Percentiles rank a stretch among this genome's conserved stretches.
phyloP scores from a whole-genome alignment of 2,888 invertebrate species.

The Torymus aiolomorphi region DNA sequence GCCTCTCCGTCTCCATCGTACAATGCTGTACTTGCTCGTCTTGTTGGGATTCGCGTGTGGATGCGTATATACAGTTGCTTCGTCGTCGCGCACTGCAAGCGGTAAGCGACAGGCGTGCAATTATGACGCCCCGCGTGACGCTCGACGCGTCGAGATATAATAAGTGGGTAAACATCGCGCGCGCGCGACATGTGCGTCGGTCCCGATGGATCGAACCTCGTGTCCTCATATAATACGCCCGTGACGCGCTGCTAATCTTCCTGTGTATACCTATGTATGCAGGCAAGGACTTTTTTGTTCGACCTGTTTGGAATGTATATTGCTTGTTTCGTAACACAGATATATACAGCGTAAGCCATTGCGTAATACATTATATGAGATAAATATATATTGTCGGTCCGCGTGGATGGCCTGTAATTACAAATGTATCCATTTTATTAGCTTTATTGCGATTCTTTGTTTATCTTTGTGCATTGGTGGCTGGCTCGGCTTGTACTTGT shows the following conservation, averaged over 20 bases:
- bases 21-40: neutral
- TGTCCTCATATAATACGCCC: too few relatives aligned
- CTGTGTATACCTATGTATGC: neutral
- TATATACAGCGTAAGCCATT: neutral
- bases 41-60: neutral
- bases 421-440: too few relatives aligned
- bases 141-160: constrained; percentile 7
- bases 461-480: too few relatives aligned
- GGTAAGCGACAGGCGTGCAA: constrained; percentile 45
- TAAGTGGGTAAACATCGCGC: constrained; percentile 9
- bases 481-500: too few relatives aligned
- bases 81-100: neutral
- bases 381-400: too few relatives aligned
- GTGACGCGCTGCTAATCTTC: neutral
- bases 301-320: too few relatives aligned
- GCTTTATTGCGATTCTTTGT: too few relatives aligned
- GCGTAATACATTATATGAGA: neutral
- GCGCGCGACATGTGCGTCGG: neutral
- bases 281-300: too few relatives aligned
- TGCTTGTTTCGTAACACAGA: too few relatives aligned
- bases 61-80: neutral
- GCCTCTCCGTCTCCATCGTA: too few relatives aligned
- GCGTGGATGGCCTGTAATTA: too few relatives aligned
- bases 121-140: constrained; percentile 26
- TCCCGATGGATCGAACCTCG: too few relatives aligned